Evolutionary conservation across 2,113 vertebrate species (phyloP), one percentile per base, ranked within the genome.

Genomic region (Colius striatus): DNA sequence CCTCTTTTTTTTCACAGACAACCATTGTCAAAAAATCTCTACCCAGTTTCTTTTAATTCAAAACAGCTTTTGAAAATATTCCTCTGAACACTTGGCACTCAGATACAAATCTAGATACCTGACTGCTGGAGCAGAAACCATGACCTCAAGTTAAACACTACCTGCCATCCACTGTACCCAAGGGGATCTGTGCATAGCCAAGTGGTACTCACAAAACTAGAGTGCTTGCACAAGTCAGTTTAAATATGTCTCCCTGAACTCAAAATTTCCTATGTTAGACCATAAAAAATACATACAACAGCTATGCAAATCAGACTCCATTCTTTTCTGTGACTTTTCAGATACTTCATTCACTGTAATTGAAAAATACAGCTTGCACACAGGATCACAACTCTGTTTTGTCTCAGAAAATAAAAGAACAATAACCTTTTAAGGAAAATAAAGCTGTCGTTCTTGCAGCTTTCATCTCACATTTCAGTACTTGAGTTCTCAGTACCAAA

Each of bases 361-460:
- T 65, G 22, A 18, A 72, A 78, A 87, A 25, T 32, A 87, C 3
- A 68, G 30, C 4, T 83, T n/a, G 8, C 11, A 45, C 9, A 23
- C 9, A 71, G 27, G 12, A 43, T 48, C 26, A 34, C 9, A 74
- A 9, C 10, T 53, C 9, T 27, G 1, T 25, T 95, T 91, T 77
- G 3, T 4, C 4, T 84, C 21, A 2, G 61, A 84, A 60, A 66
- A 34, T 13, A 21, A 51, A 51, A 3, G 6, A 84, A 6, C 7
- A 60, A 50, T 34, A 66, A 62, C 4, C 2, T 36, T 80, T 62
- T 63, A 20, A 57, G 21, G 43, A 66, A 91, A 81, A 55, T 2
- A 23, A 0, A 23, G 2, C 22, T 79, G 6, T 10, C 3, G 1
- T 58, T 94, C 19, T 18, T 50, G 16, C 47, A 84, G 4, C 0